A percentile compares a stretch with the other conserved stretches of the same genome.
These are phyloP conservation scores for Synergus laeviventris DNA, from an alignment of 2,888 invertebrate species.

Conservation along the genomic window DNA sequence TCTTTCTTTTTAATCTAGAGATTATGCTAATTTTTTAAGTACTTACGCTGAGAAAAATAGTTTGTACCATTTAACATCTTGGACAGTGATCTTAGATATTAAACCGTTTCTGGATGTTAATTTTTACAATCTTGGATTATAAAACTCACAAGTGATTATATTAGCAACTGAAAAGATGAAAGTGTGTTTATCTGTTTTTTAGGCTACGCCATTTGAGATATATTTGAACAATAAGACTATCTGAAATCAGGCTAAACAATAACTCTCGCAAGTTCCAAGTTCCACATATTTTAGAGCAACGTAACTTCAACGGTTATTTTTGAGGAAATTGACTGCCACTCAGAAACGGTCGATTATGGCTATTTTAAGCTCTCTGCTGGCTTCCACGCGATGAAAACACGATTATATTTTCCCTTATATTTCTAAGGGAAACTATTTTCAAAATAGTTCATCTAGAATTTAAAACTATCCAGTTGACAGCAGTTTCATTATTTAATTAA, in stretches of 20 bases:
- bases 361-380: constrained; percentile 26
- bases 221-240: constrained; percentile 3
- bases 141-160: background rate
- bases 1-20: background rate
- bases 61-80: too few species aligned
- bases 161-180: background rate
- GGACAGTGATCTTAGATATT: too few species aligned
- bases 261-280: background rate
- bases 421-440: background rate
- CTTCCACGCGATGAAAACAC: background rate
- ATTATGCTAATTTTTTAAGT: background rate
- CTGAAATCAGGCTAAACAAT: constrained; percentile 2
- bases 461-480: too few species aligned
- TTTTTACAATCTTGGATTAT: too few species aligned
- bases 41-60: too few species aligned
- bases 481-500: too few species aligned
- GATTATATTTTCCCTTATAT: constrained; percentile 9
- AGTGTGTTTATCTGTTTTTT: background rate
- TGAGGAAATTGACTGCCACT: constrained; percentile 35
- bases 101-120: too few species aligned
- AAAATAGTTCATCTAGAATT: too few species aligned
- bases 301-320: constrained; percentile 8
- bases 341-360: constrained; percentile 29
- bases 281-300: constrained; percentile 9
- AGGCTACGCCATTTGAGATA: background rate